phyloP scores from a whole-genome alignment of 2,113 vertebrate genomes.

The Cyprinodon brontotheroides region DNA sequence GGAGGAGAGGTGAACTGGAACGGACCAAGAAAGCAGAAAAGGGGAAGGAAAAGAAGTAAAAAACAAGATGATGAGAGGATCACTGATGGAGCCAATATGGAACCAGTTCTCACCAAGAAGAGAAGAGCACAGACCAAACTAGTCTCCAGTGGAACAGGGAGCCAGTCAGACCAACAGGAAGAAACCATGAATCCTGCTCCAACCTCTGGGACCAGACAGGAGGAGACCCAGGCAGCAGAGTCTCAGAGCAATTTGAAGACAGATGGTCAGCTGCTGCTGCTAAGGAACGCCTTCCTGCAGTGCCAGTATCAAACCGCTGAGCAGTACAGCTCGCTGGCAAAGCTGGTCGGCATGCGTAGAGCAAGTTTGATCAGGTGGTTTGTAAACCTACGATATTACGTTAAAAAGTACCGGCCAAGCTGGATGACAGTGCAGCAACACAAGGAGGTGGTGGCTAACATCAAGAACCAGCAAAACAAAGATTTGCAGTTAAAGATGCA shows the following conservation, averaged over 20 bases:
- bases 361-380: constrained; percentile 83
- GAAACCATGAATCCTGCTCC: not conserved
- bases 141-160: not conserved
- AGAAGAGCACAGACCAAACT: not conserved
- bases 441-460: constrained; percentile 9
- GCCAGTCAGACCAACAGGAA: not conserved
- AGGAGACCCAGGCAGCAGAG: accelerated
- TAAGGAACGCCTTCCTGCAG: constrained; percentile 79
- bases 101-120: not conserved
- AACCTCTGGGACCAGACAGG: too few relatives aligned
- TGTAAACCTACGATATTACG: constrained; percentile 82
- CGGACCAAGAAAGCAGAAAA: constrained; percentile 21
- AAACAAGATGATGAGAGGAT: not conserved
- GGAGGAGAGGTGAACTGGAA: not conserved
- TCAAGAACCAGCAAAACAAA: constrained; percentile 43
- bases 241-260: constrained; percentile 18
- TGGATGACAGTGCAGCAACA: constrained; percentile 78
- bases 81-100: not conserved
- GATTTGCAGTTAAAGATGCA: not conserved
- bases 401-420: constrained; percentile 80
- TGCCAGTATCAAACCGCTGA: constrained; percentile 81
- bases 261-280: constrained; percentile 74
- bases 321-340: constrained; percentile 76
- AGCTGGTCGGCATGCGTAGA: constrained; percentile 66
- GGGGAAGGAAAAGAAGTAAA: constrained; percentile 9